Percentiles rank a stretch among this genome's conserved stretches.
Evolutionary conservation across 2,888 invertebrate species (phyloP).

Genomic region (Hecatera dysodea): DNA sequence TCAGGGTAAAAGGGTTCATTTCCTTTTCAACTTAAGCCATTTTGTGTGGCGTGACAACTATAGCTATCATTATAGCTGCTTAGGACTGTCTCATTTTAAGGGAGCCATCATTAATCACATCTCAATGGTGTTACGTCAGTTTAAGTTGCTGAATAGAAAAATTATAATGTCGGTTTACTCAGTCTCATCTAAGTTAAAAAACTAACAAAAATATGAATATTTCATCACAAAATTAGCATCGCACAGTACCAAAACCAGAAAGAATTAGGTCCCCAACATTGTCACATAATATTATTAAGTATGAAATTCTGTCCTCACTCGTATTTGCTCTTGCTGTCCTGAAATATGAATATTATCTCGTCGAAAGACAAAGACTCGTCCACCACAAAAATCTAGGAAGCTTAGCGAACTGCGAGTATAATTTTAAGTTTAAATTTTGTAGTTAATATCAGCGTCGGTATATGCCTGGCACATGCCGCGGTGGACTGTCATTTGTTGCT

Average conservation of each 20-base stretch:
- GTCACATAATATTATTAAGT: background rate
- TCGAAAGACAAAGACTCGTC: background rate
- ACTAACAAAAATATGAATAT: background rate
- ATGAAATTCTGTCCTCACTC: background rate
- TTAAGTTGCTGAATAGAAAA: background rate
- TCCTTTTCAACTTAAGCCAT: background rate
- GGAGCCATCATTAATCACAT: background rate
- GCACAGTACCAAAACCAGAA: constrained; percentile 2
- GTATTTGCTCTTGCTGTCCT: background rate
- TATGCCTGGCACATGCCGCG: too few species aligned
- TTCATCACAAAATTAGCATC: background rate
- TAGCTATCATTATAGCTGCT: background rate
- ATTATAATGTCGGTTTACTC: background rate
- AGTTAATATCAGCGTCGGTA: too few species aligned
- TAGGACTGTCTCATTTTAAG: background rate
- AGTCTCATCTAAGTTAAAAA: background rate
- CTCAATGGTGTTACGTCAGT: too few species aligned
- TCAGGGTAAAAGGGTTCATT: background rate
- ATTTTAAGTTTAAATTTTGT: too few species aligned
- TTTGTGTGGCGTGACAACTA: constrained; percentile 2
- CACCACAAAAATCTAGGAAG: constrained; percentile 7
- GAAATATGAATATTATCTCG: constrained; percentile 1
- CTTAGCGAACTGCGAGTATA: background rate
- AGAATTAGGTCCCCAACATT: constrained; percentile 1
- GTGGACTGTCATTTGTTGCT: too few species aligned